These are phyloP conservation scores for Campopleginae sp. DNA, from an alignment of 2,888 invertebrate genomes.

Conservation along the genomic window DNA sequence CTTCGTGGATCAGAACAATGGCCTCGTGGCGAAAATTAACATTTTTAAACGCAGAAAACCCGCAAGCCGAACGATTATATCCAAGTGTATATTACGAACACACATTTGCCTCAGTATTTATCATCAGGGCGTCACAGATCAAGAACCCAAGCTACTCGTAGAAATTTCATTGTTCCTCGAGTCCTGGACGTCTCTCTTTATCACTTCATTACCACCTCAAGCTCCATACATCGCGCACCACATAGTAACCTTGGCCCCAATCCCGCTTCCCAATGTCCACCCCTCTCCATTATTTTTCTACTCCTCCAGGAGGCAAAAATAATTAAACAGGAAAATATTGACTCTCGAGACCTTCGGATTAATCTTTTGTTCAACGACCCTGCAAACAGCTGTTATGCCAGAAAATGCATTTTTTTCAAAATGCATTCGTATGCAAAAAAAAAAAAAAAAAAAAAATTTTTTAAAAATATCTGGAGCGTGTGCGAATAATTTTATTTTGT, in stretches of 20 bases:
- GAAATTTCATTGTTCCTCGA: constrained; percentile 72
- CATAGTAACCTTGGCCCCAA: constrained; percentile 81
- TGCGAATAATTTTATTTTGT: background rate
- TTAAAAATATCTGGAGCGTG: background rate
- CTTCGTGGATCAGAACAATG: constrained; percentile 71
- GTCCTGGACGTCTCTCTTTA: constrained; percentile 12
- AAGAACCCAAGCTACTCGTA: constrained; percentile 67
- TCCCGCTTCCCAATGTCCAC: constrained; percentile 78
- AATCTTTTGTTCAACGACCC: constrained; percentile 44
- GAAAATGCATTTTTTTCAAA: background rate
- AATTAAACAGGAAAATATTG: background rate
- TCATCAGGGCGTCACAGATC: constrained; percentile 55
- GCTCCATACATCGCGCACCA: constrained; percentile 41
- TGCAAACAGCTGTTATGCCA: background rate
- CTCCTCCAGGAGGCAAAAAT: constrained; percentile 1
- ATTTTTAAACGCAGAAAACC: constrained; percentile 74
- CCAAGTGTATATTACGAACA: constrained; percentile 46
- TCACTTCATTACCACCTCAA: constrained; percentile 9
- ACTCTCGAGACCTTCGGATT: constrained; percentile 1
- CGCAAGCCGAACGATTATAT: constrained; percentile 68
- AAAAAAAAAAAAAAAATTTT: background rate
- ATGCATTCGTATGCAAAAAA: background rate
- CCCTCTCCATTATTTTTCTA: constrained; percentile 47
- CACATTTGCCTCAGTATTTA: background rate
- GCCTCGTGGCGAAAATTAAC: constrained; percentile 73